phyloP scores from a whole-genome alignment of 2,797 vertebrate species.

The Lacerta agilis region DNA sequence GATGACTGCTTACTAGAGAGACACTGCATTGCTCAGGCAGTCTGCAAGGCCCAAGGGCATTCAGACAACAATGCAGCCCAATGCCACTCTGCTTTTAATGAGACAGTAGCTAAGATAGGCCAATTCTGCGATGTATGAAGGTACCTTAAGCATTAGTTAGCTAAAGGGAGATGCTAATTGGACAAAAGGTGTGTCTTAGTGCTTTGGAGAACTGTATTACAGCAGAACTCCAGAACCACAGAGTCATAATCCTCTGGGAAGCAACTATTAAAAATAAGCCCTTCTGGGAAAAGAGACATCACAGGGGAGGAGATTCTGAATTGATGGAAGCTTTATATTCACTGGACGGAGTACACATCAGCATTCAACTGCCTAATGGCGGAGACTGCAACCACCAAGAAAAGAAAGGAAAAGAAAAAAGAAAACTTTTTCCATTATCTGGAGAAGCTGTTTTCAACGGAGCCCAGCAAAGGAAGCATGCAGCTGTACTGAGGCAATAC shows the following conservation, averaged over 20 bases:
- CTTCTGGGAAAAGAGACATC: background rate
- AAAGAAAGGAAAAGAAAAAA: too few relatives aligned
- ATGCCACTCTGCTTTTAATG: background rate
- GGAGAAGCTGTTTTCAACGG: too few relatives aligned
- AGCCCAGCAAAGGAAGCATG: too few relatives aligned
- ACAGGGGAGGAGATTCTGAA: background rate
- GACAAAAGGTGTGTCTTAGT: background rate
- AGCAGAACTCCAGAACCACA: background rate
- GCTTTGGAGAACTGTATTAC: background rate
- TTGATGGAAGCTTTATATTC: background rate
- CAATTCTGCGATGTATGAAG: background rate
- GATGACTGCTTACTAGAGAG: background rate
- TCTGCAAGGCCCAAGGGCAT: background rate
- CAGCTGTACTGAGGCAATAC: too few relatives aligned
- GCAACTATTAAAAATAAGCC: conserved; percentile 6
- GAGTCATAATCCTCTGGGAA: conserved; percentile 5
- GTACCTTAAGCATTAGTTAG: background rate
- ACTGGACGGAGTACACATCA: background rate
- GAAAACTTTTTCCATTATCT: too few relatives aligned
- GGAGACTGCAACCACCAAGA: too few relatives aligned
- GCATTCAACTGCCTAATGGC: too few relatives aligned
- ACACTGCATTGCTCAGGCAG: background rate
- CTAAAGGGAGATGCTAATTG: background rate
- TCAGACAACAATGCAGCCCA: background rate
- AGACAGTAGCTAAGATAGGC: background rate